Evolutionary conservation across 2,888 invertebrate genomes (phyloP).

Genomic region (Phasia obesa): DNA sequence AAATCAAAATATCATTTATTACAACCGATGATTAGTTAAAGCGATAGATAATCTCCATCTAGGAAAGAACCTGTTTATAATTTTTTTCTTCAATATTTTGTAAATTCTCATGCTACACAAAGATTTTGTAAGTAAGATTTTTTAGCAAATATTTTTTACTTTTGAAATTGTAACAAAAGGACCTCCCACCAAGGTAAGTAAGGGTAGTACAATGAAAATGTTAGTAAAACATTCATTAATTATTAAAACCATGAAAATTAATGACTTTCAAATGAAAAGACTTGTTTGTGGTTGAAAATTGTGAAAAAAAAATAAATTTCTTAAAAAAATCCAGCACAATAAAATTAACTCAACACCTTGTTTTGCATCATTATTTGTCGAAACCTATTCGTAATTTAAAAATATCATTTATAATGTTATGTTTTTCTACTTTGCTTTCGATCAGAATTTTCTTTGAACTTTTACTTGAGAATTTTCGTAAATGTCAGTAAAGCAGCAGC

Average conservation of each 20-base stretch:
- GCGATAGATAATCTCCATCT: conserved; percentile 17
- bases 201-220: conserved; percentile 21
- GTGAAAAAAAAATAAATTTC: neutral
- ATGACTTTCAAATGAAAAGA: conserved; percentile 51
- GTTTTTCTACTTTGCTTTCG: neutral
- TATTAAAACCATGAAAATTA: conserved; percentile 59
- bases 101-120: conserved; percentile 34
- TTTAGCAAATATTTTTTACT: conserved; percentile 30
- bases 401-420: conserved; percentile 65
- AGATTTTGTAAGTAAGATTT: neutral
- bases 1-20: conserved; percentile 70
- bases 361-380: conserved; percentile 61
- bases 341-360: conserved; percentile 63
- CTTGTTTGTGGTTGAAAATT: neutral
- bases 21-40: conserved; percentile 53
- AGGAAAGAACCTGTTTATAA: conserved; percentile 45
- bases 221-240: conserved; percentile 40
- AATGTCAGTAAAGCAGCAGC: conserved; percentile 42
- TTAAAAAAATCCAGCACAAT: neutral
- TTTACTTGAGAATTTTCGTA: conserved; percentile 22
- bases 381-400: conserved; percentile 67
- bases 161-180: conserved; percentile 21
- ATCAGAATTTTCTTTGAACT: neutral
- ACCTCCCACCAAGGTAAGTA: conserved; percentile 46
- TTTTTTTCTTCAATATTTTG: conserved; percentile 38